Percentiles rank a stretch among this genome's conserved stretches.
phyloP scores from a whole-genome alignment of 2,888 invertebrate species.

The Alloscopus bannaensis region DNA sequence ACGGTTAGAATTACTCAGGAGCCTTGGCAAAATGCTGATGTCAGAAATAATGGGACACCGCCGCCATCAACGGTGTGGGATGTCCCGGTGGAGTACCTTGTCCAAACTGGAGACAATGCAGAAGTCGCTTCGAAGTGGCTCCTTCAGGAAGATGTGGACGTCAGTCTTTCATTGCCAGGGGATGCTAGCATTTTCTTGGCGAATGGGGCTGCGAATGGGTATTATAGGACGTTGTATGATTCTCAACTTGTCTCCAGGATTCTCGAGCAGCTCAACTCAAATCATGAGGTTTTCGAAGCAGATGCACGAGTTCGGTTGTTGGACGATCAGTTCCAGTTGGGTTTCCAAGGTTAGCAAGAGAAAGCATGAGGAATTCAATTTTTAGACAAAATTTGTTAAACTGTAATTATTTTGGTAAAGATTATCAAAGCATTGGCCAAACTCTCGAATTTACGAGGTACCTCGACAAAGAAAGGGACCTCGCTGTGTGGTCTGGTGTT shows the following conservation, averaged over 20 bases:
- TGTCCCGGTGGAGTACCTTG: conserved; percentile 34
- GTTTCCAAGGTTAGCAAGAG: conserved; percentile 31
- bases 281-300: conserved; percentile 42
- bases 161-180: conserved; percentile 4
- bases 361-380: too few relatives aligned
- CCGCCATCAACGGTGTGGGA: conserved; percentile 41
- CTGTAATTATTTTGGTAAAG: too few relatives aligned
- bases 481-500: conserved; percentile 50
- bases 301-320: conserved; percentile 60
- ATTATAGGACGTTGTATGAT: conserved; percentile 68
- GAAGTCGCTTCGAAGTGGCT: conserved; percentile 12
- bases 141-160: not conserved
- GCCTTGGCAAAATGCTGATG: conserved; percentile 29
- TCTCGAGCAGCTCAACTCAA: conserved; percentile 32
- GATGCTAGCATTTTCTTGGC: conserved; percentile 12
- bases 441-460: conserved; percentile 48
- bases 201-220: conserved; percentile 39
- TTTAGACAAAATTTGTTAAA: too few relatives aligned
- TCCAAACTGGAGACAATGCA: not conserved
- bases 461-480: conserved; percentile 41
- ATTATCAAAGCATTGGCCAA: conserved; percentile 33
- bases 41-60: conserved; percentile 3
- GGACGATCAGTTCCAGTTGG: conserved; percentile 65
- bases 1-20: conserved; percentile 18
- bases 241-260: conserved; percentile 29